Base-by-base conservation (phyloP, 2,797 vertebrate genomes). In the Mustela erminea region DNA sequence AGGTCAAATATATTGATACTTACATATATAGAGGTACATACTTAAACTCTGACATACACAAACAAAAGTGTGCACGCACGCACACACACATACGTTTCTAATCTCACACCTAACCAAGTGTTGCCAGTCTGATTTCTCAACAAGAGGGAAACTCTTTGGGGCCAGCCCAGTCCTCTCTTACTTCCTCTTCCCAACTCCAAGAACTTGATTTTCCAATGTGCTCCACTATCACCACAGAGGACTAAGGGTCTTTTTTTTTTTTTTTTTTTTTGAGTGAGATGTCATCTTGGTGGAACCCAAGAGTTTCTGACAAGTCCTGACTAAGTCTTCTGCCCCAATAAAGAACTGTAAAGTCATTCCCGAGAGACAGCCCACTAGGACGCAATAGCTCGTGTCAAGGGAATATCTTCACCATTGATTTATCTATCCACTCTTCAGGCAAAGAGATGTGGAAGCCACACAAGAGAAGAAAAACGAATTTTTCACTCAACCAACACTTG, bases 381-480 rank as follows among this genome's bases (percentile, higher is more conserved):
- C 95, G 94, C 80, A 94, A 52, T 18, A 49, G 72, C 54, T 66
- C 32, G 21, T 92, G 81, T 95, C 93, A 96, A 94, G 41, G 80
- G 35, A 96, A 95, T 90, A 92, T 49, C 80, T 14, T 95, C 93
- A 96, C 68, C 85, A 72, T 86, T 77, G 54, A 91, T 94, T 56
- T 83, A 89, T 87, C 93, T 20, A 98, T 49, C 38, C 32, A 66
- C 35, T 95, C 87, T 89, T 87, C 91, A 95, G 64, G 29, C 66
- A 94, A 98, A 98, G 80, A 87, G 27, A 83, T 81, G 52, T 93
- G 80, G 32, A 96, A 96, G 78, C 27, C 23, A 94, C 68, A 41
- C 81, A 95, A 95, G 49, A 89, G 10, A 90, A 87, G 84, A 93
- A 96, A 85, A 94, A 88, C 88, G 86, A 95, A 95, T 97, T 91